These are phyloP conservation scores for Brachylomia viminalis DNA, from an alignment of 2,888 invertebrate genomes.

Conservation along the genomic window DNA sequence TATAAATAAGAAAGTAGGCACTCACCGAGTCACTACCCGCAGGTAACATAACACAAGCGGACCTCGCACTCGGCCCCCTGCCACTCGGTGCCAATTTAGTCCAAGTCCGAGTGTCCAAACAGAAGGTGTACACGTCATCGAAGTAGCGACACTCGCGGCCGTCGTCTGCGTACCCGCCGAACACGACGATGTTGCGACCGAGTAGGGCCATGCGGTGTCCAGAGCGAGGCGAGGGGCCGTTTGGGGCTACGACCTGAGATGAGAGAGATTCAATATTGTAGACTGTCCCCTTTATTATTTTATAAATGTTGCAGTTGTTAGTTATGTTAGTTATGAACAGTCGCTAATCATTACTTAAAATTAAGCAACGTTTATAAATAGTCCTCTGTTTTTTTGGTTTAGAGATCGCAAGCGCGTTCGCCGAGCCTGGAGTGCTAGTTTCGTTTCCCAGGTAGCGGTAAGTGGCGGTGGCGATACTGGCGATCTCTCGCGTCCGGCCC, in stretches of 20 bases:
- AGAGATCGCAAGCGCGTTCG: neutral
- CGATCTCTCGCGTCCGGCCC: too few species aligned
- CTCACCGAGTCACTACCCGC: conserved; percentile 84
- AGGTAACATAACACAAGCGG: conserved; percentile 94
- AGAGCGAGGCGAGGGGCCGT: conserved; percentile 94
- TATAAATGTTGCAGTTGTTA: too few species aligned
- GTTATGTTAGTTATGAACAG: too few species aligned
- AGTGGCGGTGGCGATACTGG: too few species aligned
- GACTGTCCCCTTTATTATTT: too few species aligned
- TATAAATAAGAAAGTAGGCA: conserved; percentile 19
- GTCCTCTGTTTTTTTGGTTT: neutral
- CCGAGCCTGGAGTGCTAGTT: too few species aligned
- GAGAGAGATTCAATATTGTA: neutral
- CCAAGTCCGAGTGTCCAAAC: conserved; percentile 95
- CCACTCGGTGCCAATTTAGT: conserved; percentile 92
- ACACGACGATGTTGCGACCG: conserved; percentile 95
- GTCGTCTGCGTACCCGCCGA: conserved; percentile 98
- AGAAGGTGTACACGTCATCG: conserved; percentile 96
- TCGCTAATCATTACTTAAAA: neutral
- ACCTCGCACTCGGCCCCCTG: conserved; percentile 93
- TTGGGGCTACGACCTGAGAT: conserved; percentile 79
- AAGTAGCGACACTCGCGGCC: conserved; percentile 96
- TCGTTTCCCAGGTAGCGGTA: too few species aligned
- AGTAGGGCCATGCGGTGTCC: conserved; percentile 96
- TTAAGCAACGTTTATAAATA: neutral